Conservation (phyloP, 2,797 vertebrate species). For the Paedocypris micromegethes region DNA sequence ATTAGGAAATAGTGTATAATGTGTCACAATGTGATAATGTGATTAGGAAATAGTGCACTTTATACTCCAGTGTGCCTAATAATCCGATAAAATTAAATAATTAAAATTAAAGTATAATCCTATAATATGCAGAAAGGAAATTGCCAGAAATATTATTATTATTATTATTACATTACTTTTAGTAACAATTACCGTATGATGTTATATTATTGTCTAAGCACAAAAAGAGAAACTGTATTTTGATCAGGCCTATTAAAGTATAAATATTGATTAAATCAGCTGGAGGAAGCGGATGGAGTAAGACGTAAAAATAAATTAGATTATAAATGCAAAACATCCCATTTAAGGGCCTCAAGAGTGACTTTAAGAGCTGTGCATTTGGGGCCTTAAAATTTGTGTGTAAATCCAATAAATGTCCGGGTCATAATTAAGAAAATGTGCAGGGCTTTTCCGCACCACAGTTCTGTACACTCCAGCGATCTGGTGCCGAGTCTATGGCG, state of each 20-base stretch:
- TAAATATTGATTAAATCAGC: slow-evolving; percentile 10
- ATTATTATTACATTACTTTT: no score
- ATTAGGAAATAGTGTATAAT: no score
- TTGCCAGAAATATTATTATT: no score
- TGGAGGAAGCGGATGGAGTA: slow-evolving; percentile 9
- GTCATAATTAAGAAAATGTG: slow-evolving; percentile 48
- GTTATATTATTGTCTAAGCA: no score
- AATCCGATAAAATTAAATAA: no score
- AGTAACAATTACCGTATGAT: no score
- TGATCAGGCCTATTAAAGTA: neutral
- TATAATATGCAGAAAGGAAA: no score
- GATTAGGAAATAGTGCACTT: no score
- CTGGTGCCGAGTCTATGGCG: slow-evolving; percentile 9
- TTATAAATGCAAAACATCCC: slow-evolving; percentile 27
- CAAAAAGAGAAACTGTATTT: no score
- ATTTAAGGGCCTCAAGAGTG: slow-evolving; percentile 40
- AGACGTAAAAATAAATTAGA: slow-evolving; percentile 26
- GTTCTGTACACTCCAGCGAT: neutral
- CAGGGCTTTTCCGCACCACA: slow-evolving; percentile 4
- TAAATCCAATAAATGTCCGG: slow-evolving; percentile 44
- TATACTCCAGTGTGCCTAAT: no score
- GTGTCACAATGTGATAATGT: no score
- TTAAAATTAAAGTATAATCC: no score
- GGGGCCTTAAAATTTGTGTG: slow-evolving; percentile 42
- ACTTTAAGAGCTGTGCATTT: slow-evolving; percentile 26